phyloP scores from a whole-genome alignment of 2,797 vertebrate species.

The Lepilemur septentrionalis region DNA sequence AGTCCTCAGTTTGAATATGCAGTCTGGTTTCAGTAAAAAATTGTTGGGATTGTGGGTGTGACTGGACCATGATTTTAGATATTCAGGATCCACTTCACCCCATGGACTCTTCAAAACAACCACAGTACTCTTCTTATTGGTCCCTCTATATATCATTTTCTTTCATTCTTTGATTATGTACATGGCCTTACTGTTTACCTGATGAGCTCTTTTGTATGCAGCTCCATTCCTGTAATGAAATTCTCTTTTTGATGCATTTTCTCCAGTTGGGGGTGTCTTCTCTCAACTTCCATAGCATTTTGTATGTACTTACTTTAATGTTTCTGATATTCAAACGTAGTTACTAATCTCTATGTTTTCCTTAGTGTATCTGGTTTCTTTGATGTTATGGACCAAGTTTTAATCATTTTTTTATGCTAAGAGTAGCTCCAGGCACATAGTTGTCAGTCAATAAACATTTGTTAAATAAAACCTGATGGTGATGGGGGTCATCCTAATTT shows the following conservation, averaged over 20 bases:
- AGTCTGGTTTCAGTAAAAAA: background rate
- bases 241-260: background rate
- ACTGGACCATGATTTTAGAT: background rate
- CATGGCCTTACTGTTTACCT: background rate
- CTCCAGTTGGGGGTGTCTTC: background rate
- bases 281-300: background rate
- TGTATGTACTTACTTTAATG: background rate
- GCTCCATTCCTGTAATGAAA: background rate
- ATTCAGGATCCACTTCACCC: background rate
- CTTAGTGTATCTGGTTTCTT: background rate
- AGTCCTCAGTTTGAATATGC: background rate
- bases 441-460: constrained; percentile 12
- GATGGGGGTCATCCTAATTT: background rate
- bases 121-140: background rate
- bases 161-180: background rate
- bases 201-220: background rate
- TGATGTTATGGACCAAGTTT: constrained; percentile 1
- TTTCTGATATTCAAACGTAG: background rate
- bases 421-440: background rate
- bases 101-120: background rate
- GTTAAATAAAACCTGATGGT: background rate
- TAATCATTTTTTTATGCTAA: constrained; percentile 12
- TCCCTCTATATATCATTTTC: background rate
- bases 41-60: background rate
- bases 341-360: background rate